These are phyloP conservation scores for Struthidea cinerea DNA, from an alignment of 2,113 vertebrate genomes.

Conservation along the genomic window DNA sequence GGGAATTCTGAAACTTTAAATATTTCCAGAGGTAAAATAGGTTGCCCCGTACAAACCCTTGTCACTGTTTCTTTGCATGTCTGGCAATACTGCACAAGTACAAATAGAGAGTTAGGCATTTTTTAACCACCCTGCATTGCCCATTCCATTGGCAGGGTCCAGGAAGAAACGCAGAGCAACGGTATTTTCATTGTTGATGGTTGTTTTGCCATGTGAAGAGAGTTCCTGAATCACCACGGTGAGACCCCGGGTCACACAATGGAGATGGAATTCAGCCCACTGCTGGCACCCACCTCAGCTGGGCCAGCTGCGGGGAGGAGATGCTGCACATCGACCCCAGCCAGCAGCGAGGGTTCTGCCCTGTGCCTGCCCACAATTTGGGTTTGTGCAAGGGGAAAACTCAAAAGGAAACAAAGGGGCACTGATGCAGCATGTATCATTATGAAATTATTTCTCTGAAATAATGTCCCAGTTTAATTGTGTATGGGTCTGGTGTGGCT, in stretches of 20 bases:
- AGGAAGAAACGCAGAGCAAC: not conserved
- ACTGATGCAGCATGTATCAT: not conserved
- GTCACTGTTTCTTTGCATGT: not conserved
- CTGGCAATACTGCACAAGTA: not conserved
- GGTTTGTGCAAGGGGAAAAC: not conserved
- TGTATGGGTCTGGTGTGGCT: not conserved
- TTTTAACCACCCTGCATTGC: not conserved
- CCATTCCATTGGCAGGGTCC: not conserved
- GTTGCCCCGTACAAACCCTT: not conserved
- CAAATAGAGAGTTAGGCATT: not conserved
- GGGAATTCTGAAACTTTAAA: not conserved
- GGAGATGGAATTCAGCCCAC: not conserved
- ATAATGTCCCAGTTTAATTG: not conserved
- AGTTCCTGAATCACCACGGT: accelerated
- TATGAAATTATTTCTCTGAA: not conserved
- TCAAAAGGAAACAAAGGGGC: not conserved
- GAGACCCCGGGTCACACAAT: not conserved
- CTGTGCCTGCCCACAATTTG: accelerated
- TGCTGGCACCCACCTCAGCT: not conserved
- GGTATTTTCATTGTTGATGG: not conserved
- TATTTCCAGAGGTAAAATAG: not conserved
- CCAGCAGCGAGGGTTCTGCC: not conserved
- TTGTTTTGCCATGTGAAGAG: not conserved
- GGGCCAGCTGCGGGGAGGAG: accelerated
- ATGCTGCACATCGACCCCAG: not conserved